Evolutionary conservation across 1,140 invertebrate genomes (phyloP), one percentile per base, ranked within the genome.

Genomic region (Lethocerus indicus): DNA sequence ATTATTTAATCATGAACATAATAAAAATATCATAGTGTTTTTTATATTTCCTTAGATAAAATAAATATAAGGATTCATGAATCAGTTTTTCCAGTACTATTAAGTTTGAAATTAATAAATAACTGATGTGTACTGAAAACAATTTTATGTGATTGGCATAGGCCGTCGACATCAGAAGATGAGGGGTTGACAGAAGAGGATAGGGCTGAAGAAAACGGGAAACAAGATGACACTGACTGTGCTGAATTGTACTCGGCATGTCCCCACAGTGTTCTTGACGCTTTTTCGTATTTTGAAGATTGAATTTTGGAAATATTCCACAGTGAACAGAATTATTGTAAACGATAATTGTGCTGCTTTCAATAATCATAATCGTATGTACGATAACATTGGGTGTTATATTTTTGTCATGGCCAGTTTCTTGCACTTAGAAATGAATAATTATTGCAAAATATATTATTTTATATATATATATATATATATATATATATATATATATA

Each of bases 121-220:
- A n/a, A n/a, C n/a, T n/a, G n/a, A n/a, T n/a, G n/a, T n/a, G n/a
- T n/a, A n/a, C n/a, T n/a, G n/a, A n/a, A n/a, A n/a, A n/a, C n/a
- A n/a, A n/a, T n/a, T n/a, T n/a, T n/a, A n/a, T n/a, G n/a, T n/a
- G n/a, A n/a, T n/a, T n/a, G n/a, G n/a, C 29, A 32, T 18, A 46
- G 44, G 27, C 44, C 44, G 12, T 46, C 44, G 14, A 46, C 25
- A 3, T 46, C 44, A 4, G 12, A 14, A 46, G 24, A 23, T 46
- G 44, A 46, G 20, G 16, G 7, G 4, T 20, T 28, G 7, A 29
- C 12, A 16, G 44, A 27, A 28, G 44, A 27, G 20, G 25, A 46
- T 20, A 9, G 9, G 16, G 44, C 44, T 3, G 44, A 46, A 29
- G 44, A 46, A 23, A 27, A 7, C 20, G 44, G 44, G 20, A 46